Percentiles rank a stretch among this genome's conserved stretches.
These are phyloP conservation scores for Leucophenga montana DNA, from an alignment of 2,888 invertebrate genomes.

Conservation along the genomic window DNA sequence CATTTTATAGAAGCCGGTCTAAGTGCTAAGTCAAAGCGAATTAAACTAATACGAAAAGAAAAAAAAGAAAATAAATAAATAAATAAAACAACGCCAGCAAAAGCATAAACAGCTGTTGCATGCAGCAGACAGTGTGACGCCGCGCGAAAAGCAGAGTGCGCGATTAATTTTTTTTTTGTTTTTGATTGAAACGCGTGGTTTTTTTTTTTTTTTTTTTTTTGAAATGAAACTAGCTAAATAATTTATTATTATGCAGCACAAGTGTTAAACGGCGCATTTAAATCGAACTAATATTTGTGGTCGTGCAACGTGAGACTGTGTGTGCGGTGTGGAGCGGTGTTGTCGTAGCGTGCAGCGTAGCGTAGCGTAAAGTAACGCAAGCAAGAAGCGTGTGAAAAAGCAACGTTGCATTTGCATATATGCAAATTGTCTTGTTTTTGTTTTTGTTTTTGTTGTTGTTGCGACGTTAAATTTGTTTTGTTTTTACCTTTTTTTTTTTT, in stretches of 20 bases:
- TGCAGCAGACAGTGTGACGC: not conserved
- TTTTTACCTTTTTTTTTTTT: constrained; percentile 5
- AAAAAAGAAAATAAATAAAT: constrained; percentile 7
- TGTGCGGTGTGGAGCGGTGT: too few relatives aligned
- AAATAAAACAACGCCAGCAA: too few relatives aligned
- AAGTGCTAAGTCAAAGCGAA: not conserved
- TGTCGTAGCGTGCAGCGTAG: too few relatives aligned
- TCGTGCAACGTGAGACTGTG: not conserved
- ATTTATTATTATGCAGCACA: too few relatives aligned
- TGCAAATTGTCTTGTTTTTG: not conserved
- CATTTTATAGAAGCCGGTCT: not conserved
- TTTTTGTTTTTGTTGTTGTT: not conserved
- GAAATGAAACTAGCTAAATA: not conserved
- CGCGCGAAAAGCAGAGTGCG: not conserved
- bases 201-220: too few relatives aligned
- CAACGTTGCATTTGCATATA: not conserved
- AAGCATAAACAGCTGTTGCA: constrained; percentile 19
- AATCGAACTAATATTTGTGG: not conserved
- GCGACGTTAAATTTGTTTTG: not conserved
- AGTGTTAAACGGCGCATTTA: too few relatives aligned
- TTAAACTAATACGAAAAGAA: not conserved
- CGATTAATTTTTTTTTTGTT: too few relatives aligned
- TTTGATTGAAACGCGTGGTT: too few relatives aligned
- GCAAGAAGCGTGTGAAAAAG: too few relatives aligned
- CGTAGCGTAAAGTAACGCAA: too few relatives aligned